Evolutionary conservation across 2,113 vertebrate genomes (phyloP).

Genomic region (Phodopus roborovskii): DNA sequence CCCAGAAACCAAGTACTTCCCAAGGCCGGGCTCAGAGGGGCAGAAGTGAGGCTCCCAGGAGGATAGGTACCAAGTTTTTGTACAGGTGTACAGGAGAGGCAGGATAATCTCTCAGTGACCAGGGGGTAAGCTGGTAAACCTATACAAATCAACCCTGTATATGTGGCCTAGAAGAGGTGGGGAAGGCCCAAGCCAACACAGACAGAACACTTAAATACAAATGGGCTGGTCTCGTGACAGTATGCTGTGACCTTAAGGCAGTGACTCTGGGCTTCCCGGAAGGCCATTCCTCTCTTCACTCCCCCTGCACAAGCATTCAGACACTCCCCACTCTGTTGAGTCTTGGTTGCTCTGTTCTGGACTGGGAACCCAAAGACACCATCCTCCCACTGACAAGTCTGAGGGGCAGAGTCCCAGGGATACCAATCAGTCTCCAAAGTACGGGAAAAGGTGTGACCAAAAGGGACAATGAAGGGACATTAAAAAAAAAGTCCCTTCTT

Average conservation of each 20-base stretch:
- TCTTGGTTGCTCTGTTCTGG: background rate
- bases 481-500: background rate
- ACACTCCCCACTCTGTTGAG: background rate
- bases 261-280: background rate
- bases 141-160: background rate
- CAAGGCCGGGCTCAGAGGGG: background rate
- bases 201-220: background rate
- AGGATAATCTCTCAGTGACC: background rate
- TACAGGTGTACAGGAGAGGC: background rate
- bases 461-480: too few species aligned
- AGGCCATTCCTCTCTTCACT: background rate
- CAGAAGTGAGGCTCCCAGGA: background rate
- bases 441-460: background rate
- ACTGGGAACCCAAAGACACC: background rate
- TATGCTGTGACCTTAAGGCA: background rate
- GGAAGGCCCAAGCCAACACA: accelerated
- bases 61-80: background rate
- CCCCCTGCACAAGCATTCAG: background rate
- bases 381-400: background rate
- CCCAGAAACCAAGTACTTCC: slow-evolving; percentile 43
- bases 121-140: background rate
- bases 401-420: background rate
- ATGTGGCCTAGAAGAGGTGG: background rate
- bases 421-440: background rate
- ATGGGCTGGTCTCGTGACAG: background rate